Evolutionary conservation across 2,797 vertebrate genomes (phyloP).

Genomic region (Argentina silus): DNA sequence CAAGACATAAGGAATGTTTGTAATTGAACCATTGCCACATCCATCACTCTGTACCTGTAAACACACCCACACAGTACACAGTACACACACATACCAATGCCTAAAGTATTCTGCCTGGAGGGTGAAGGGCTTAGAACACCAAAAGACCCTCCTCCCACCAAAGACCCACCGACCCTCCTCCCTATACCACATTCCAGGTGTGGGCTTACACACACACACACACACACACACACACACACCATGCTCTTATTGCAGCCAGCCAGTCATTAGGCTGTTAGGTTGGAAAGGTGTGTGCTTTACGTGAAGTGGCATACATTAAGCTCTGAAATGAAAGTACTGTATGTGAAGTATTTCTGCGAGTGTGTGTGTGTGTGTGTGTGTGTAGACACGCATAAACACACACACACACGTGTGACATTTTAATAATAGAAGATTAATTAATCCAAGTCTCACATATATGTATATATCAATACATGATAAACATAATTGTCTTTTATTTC

Average conservation of each 20-base stretch:
- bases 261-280: constrained; percentile 4
- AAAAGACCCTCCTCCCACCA: not conserved
- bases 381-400: not conserved
- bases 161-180: too few species aligned
- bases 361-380: too few species aligned
- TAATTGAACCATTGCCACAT: not conserved
- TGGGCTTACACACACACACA: not conserved
- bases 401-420: not conserved
- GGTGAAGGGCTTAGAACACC: too few species aligned
- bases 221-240: not conserved
- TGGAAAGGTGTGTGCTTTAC: not conserved
- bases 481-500: too few species aligned
- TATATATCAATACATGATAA: too few species aligned
- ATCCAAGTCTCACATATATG: too few species aligned
- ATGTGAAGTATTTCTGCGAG: too few species aligned
- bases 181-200: not conserved
- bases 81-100: not conserved
- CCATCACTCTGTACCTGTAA: constrained; percentile 24
- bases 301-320: not conserved
- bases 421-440: too few species aligned
- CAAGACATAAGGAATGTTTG: constrained; percentile 5
- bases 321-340: not conserved
- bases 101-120: too few species aligned
- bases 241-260: not conserved
- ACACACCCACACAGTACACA: constrained; percentile 26